These are phyloP conservation scores for Cantharis lateralis DNA, from an alignment of 2,888 invertebrate genomes.

Conservation along the genomic window DNA sequence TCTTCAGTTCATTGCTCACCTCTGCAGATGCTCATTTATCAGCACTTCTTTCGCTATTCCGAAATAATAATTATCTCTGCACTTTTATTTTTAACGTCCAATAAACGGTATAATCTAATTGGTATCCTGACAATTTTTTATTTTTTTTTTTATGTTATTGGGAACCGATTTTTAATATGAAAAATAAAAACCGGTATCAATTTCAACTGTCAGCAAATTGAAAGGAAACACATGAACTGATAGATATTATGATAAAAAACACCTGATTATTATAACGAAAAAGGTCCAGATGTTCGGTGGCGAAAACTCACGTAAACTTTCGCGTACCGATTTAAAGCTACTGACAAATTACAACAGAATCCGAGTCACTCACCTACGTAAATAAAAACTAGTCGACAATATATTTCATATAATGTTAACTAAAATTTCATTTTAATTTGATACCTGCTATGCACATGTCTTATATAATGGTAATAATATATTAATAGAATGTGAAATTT, in stretches of 20 bases:
- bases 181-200: neutral
- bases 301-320: slow-evolving; percentile 27
- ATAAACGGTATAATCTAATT: neutral
- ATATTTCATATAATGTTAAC: neutral
- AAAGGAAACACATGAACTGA: neutral
- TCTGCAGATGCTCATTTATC: neutral
- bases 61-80: neutral
- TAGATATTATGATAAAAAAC: neutral
- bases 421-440: slow-evolving; percentile 14
- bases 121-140: neutral
- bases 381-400: slow-evolving; percentile 29
- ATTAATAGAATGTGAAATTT: neutral
- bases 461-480: neutral
- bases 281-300: slow-evolving; percentile 23
- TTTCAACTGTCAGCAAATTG: neutral
- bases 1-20: neutral
- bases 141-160: neutral
- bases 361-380: slow-evolving; percentile 34
- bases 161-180: neutral
- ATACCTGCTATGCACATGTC: neutral
- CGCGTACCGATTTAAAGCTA: slow-evolving; percentile 29
- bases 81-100: neutral
- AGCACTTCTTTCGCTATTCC: neutral
- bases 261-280: slow-evolving; percentile 5
- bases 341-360: slow-evolving; percentile 27